Evolutionary conservation across 2,797 vertebrate genomes (phyloP).

Genomic region (Danionella dracula): DNA sequence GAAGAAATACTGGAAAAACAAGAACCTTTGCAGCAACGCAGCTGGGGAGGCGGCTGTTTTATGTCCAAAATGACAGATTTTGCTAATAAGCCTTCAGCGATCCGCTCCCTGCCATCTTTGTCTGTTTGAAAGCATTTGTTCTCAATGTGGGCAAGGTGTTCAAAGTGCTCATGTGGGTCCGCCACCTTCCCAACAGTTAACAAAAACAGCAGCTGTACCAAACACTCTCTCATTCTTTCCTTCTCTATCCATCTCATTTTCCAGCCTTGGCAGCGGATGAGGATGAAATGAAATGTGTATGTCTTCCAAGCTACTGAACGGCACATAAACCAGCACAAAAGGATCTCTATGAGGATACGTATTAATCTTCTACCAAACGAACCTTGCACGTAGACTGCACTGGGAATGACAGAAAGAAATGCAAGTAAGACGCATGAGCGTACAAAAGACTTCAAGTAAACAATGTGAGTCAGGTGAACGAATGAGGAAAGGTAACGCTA

Average conservation of each 20-base stretch:
- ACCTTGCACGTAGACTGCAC: conserved; percentile 43
- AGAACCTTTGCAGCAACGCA: neutral
- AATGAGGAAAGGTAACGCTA: conserved; percentile 18
- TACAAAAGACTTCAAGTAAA: conserved; percentile 65
- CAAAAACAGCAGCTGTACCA: conserved; percentile 37
- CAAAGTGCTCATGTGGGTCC: conserved; percentile 54
- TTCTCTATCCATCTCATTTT: neutral
- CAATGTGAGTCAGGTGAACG: conserved; percentile 53
- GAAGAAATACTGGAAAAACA: conserved; percentile 21
- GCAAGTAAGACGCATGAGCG: conserved; percentile 45
- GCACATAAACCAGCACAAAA: conserved; percentile 45
- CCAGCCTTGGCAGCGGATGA: conserved; percentile 27
- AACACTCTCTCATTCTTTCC: neutral
- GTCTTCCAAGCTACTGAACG: conserved; percentile 34
- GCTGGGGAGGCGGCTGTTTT: conserved; percentile 9
- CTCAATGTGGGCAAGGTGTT: conserved; percentile 48
- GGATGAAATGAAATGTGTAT: conserved; percentile 36
- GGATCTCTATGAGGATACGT: conserved; percentile 42
- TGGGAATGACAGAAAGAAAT: conserved; percentile 51
- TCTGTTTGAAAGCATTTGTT: conserved; percentile 31
- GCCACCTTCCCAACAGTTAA: conserved; percentile 58
- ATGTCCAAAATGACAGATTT: conserved; percentile 1
- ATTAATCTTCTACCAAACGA: conserved; percentile 33
- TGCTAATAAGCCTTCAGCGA: conserved; percentile 7
- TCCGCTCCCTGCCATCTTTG: neutral